Conservation (phyloP, 2,888 invertebrate species). For the Myopa testacea region DNA sequence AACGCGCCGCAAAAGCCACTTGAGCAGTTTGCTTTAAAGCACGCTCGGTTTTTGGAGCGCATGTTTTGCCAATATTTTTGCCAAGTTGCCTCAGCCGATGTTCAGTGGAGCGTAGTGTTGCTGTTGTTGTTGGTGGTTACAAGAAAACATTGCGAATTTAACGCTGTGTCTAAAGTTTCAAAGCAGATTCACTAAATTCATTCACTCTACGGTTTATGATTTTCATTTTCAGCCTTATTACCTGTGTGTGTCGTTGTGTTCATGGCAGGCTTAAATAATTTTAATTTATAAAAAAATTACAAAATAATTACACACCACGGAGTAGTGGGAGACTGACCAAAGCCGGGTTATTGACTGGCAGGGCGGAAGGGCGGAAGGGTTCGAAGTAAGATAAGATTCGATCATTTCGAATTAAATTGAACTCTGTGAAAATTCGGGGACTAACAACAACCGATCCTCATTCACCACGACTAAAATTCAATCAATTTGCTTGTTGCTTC, state of each 20-base stretch:
- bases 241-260: neutral
- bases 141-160: constrained; percentile 7
- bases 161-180: neutral
- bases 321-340: too few species aligned
- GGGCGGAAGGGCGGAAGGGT: too few species aligned
- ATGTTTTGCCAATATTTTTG: neutral
- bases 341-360: too few species aligned
- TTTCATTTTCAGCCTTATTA: neutral
- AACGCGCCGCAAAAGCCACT: neutral
- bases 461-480: too few species aligned
- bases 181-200: constrained; percentile 6
- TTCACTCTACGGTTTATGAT: constrained; percentile 1
- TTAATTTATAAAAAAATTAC: neutral
- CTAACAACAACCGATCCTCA: too few species aligned
- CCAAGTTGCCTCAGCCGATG: constrained; percentile 14
- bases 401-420: neutral
- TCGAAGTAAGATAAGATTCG: too few species aligned
- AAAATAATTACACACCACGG: neutral
- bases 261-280: neutral
- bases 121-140: neutral
- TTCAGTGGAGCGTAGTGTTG: neutral
- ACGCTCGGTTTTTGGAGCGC: neutral
- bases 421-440: too few species aligned
- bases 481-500: neutral
- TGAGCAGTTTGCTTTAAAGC: neutral